Evolutionary conservation across 2,888 invertebrate species (phyloP), one percentile per base, ranked within the genome.

Genomic region (Diadegma fenestrale): DNA sequence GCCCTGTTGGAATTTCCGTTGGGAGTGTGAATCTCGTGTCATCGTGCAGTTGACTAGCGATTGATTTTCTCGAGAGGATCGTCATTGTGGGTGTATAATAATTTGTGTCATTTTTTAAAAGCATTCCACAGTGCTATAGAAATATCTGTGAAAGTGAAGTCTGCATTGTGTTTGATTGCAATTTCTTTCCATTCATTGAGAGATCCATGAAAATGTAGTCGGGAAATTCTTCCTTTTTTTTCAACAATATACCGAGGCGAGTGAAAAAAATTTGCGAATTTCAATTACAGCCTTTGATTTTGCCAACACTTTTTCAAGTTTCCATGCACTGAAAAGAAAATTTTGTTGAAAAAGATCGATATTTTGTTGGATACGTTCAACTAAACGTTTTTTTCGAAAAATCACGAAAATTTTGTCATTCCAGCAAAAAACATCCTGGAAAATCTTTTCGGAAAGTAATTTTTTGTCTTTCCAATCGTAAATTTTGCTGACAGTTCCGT

Each of bases 1-100:
- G 58, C 33, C 26, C 45, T 58, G 43, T 80, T 77, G 84, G 76
- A 71, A 84, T 84, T 84, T 81, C 68, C 77, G 68, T 77, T 80
- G 41, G 80, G 22, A 33, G 19, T 66, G 48, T 22, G 33, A 33
- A 58, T 66, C 37, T 22, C 64, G 41, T 37, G 72, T 72, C 64
- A 73, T 51, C 64, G 45, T 51, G 22, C 26, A 37, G 19, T 76
- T 17, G 64, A 19, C 64, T 37, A 48, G 37, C 37, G 14, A 78
- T 68, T 58, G 58, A 78, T 78, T 68, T 78, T 41, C 19, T 19
- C 5, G 33, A 37, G 19, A 77, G 41, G 41, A 22, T 12, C 58
- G 6, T 2, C 8, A 43, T 77, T 37, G 61, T 75, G 26, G 64
- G 41, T 79, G 69, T 37, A 19, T 33, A 22, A 78, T 61, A 69